Conservation (phyloP, 1,140 invertebrate genomes). For the Cephus cinctus region DNA sequence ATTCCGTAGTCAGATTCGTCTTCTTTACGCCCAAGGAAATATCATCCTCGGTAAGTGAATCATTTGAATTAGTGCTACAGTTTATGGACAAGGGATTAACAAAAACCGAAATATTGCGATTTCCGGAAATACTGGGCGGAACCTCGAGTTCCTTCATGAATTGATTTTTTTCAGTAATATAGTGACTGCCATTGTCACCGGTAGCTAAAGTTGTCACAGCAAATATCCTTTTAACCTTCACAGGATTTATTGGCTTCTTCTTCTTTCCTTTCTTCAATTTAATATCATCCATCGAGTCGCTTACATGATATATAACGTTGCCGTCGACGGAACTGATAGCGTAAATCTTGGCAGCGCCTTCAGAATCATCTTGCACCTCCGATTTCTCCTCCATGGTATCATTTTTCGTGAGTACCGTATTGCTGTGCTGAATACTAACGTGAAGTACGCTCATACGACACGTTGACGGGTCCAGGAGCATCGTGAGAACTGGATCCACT, state of each 20-base stretch:
- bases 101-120: constrained; percentile 58
- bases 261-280: constrained; percentile 35
- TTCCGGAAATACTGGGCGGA: constrained; percentile 55
- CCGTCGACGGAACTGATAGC: constrained; percentile 85
- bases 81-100: constrained; percentile 57
- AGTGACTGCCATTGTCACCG: constrained; percentile 48
- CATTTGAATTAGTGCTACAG: constrained; percentile 44
- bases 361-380: constrained; percentile 49
- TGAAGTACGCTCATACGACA: constrained; percentile 84
- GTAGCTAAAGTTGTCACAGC: constrained; percentile 53
- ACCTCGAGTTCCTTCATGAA: constrained; percentile 58
- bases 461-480: constrained; percentile 79
- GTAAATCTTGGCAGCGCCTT: constrained; percentile 69
- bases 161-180: constrained; percentile 57
- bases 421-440: constrained; percentile 74
- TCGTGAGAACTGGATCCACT: constrained; percentile 76
- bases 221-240: constrained; percentile 55
- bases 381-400: constrained; percentile 44
- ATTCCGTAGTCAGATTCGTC: constrained; percentile 29
- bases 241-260: constrained; percentile 45
- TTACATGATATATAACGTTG: constrained; percentile 83
- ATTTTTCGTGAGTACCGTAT: constrained; percentile 52
- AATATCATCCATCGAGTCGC: constrained; percentile 49
- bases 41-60: constrained; percentile 46
- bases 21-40: constrained; percentile 31